Evolutionary conservation across 30 jellyfish, hydroid and myxozoan genomes (phyloP).

Genomic region (Sanderia malayensis): DNA sequence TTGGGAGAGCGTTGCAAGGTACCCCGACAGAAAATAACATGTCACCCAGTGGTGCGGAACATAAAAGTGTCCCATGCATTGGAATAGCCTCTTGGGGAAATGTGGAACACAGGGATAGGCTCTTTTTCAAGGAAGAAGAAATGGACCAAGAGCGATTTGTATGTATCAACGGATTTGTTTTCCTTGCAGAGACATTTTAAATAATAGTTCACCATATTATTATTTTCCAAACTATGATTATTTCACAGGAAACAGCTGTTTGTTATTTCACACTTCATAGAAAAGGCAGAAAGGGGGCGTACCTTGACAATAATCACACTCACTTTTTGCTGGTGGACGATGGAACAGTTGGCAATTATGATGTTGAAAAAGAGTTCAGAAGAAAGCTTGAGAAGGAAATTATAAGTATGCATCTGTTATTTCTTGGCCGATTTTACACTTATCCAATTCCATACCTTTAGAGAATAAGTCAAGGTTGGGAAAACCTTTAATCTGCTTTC

Average conservation of each 20-base stretch:
- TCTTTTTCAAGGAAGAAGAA: too few species aligned
- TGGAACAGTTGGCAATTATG: constrained; percentile 81
- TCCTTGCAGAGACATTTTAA: too few species aligned
- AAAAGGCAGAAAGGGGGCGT: constrained; percentile 71
- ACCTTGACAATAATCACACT: constrained; percentile 96
- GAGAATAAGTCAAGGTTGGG: too few species aligned
- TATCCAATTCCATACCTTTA: too few species aligned
- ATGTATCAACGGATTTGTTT: neutral
- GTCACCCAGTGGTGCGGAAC: constrained; percentile 43
- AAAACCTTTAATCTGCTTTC: too few species aligned
- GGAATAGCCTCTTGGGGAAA: constrained; percentile 99
- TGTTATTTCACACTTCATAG: constrained; percentile 64
- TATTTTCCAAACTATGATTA: neutral
- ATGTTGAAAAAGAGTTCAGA: constrained; percentile 81
- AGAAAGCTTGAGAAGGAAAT: constrained; percentile 80
- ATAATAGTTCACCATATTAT: neutral
- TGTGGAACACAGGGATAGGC: constrained; percentile 59
- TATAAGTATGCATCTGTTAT: constrained; percentile 73
- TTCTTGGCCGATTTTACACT: too few species aligned
- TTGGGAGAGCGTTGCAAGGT: constrained; percentile 96
- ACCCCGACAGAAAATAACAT: constrained; percentile 44
- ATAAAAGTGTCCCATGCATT: constrained; percentile 69
- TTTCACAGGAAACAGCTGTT: constrained; percentile 36
- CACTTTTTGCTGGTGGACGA: constrained; percentile 91
- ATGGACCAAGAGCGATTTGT: neutral